These are phyloP conservation scores for Chloroceryle inda DNA, from an alignment of 2,797 vertebrate genomes.

Conservation along the genomic window DNA sequence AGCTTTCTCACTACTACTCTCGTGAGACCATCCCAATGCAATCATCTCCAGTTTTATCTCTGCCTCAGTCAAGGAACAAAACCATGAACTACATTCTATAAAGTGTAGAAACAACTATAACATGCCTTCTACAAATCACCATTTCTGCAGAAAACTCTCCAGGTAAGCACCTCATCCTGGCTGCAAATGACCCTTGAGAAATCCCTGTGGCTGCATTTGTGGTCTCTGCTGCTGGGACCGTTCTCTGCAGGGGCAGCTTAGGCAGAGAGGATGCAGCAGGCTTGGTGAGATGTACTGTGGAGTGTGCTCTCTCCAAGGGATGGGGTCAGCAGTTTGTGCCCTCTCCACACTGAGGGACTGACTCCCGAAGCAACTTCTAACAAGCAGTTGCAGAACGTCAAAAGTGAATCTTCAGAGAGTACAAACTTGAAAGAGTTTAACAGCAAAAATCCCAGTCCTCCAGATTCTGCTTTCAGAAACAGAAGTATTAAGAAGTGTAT, in stretches of 20 bases:
- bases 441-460: not conserved
- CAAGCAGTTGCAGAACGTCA: slow-evolving; percentile 15
- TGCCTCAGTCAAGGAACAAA: not conserved
- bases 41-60: not conserved
- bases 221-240: not conserved
- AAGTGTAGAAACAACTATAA: not conserved
- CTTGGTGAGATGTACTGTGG: not conserved
- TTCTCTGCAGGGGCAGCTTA: not conserved
- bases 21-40: not conserved
- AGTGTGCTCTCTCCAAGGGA: not conserved
- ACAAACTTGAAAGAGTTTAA: not conserved
- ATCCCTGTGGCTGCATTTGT: not conserved
- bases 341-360: not conserved
- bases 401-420: not conserved
- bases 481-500: not conserved
- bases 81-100: not conserved
- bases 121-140: not conserved
- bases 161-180: not conserved
- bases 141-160: not conserved
- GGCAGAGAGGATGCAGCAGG: not conserved
- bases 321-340: not conserved
- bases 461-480: not conserved
- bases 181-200: not conserved
- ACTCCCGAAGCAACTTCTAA: not conserved
- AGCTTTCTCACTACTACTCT: not conserved